Percentiles rank a stretch among this genome's conserved stretches.
These are phyloP conservation scores for Menura novaehollandiae DNA, from an alignment of 2,113 vertebrate species.

Conservation along the genomic window DNA sequence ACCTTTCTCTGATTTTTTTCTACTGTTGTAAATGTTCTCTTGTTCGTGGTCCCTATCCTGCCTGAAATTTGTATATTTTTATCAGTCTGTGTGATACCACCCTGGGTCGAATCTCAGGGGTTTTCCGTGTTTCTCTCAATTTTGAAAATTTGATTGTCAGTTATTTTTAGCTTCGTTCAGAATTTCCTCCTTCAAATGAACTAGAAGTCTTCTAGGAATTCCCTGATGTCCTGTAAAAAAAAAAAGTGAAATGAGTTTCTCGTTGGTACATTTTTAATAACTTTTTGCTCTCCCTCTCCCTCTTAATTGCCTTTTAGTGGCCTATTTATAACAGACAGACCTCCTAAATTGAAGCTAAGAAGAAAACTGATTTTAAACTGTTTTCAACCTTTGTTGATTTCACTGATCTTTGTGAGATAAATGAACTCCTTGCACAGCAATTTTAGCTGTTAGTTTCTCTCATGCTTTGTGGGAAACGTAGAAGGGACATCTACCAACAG, in stretches of 20 bases:
- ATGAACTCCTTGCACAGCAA: background rate
- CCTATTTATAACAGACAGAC: background rate
- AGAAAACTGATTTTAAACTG: background rate
- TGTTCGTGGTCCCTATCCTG: background rate
- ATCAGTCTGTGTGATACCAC: background rate
- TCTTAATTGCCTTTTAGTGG: slow-evolving; percentile 11
- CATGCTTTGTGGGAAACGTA: background rate
- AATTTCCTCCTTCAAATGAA: background rate
- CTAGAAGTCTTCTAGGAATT: background rate
- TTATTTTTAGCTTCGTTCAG: slow-evolving; percentile 28
- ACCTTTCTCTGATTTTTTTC: background rate
- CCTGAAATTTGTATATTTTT: background rate
- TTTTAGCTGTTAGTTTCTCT: background rate
- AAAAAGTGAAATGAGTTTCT: slow-evolving; percentile 7
- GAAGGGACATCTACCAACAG: background rate
- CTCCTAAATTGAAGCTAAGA: background rate
- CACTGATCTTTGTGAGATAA: background rate
- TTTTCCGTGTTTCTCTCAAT: background rate
- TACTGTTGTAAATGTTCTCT: background rate
- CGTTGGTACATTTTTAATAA: slow-evolving; percentile 39
- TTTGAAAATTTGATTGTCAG: background rate
- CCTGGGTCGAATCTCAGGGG: background rate
- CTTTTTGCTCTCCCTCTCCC: background rate
- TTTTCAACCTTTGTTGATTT: background rate
- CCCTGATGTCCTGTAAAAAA: background rate